Conservation (phyloP, 2,888 invertebrate species). For the Oxytorus armatus region DNA sequence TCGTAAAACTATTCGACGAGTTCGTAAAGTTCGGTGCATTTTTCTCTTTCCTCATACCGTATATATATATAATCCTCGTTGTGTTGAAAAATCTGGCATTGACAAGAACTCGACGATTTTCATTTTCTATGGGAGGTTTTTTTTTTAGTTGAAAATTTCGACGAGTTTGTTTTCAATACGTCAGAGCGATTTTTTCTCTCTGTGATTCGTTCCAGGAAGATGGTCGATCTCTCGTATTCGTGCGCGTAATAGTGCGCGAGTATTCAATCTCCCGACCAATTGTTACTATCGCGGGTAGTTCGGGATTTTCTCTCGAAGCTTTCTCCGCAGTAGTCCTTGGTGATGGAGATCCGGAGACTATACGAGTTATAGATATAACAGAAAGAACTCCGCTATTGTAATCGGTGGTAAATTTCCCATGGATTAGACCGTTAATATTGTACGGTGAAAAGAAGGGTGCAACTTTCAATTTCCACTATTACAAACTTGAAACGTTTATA, state of each 20-base stretch:
- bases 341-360: background rate
- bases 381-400: background rate
- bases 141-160: constrained; percentile 17
- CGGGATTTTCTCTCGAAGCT: background rate
- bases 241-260: background rate
- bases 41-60: background rate
- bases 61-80: background rate
- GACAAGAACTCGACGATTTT: constrained; percentile 30
- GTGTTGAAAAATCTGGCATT: constrained; percentile 10
- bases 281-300: constrained; percentile 15
- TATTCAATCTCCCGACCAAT: constrained; percentile 25
- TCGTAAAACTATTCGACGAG: background rate
- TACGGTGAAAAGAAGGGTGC: too few species aligned
- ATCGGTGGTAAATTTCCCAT: too few species aligned
- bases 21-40: background rate
- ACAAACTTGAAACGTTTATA: too few species aligned
- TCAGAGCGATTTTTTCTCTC: constrained; percentile 30
- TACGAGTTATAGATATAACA: background rate
- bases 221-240: background rate
- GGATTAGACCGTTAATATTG: too few species aligned
- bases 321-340: background rate
- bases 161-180: constrained; percentile 23
- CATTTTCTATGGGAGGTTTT: constrained; percentile 1
- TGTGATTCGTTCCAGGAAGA: background rate
- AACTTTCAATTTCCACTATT: too few species aligned